These are phyloP conservation scores for Xestia rhomboidea DNA, from an alignment of 2,888 invertebrate species.

Conservation along the genomic window DNA sequence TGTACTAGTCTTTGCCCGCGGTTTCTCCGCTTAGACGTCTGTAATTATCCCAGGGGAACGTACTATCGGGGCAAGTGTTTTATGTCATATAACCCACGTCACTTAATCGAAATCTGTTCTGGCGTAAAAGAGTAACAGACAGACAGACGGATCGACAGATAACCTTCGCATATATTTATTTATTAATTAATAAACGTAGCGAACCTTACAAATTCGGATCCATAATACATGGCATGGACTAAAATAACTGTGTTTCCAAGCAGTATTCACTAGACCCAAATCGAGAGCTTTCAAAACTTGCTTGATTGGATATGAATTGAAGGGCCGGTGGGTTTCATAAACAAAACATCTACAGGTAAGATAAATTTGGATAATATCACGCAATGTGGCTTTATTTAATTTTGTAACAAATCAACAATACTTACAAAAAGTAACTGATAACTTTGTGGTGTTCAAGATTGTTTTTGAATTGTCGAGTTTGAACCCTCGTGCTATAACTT, in stretches of 20 bases:
- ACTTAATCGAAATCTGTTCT: neutral
- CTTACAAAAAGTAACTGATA: neutral
- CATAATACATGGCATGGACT: conserved; percentile 22
- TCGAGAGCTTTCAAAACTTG: conserved; percentile 39
- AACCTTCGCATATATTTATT: neutral
- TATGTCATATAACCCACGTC: neutral
- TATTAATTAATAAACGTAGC: neutral
- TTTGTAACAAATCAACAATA: conserved; percentile 10
- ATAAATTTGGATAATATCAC: neutral
- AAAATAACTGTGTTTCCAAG: conserved; percentile 14
- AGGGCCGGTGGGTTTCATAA: conserved; percentile 14
- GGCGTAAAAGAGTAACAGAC: neutral
- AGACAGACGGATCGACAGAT: neutral
- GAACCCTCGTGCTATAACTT: neutral
- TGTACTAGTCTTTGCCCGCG: neutral
- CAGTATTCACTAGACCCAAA: conserved; percentile 14
- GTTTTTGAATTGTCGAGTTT: neutral
- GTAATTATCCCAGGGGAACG: neutral
- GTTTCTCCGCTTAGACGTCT: neutral
- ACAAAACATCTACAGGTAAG: conserved; percentile 15
- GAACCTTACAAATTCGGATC: too few species aligned
- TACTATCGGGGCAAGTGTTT: neutral
- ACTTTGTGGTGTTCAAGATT: neutral
- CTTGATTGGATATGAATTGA: conserved; percentile 39
- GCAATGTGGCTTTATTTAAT: conserved; percentile 28